These are phyloP conservation scores for Lepidurus arcticus DNA, from an alignment of 1,140 invertebrate species.

Conservation along the genomic window DNA sequence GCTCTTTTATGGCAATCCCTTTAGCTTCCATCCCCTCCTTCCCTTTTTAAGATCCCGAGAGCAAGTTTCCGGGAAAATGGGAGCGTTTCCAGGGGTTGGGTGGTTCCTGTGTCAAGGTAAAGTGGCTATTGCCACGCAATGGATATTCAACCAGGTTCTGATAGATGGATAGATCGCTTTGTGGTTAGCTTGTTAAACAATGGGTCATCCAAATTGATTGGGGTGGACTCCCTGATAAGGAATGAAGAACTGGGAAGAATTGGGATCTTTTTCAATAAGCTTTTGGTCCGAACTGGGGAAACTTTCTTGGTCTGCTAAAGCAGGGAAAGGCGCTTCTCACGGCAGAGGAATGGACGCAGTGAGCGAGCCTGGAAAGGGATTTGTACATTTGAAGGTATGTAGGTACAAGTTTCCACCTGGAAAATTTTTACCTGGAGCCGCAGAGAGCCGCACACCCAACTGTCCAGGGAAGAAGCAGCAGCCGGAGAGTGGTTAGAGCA, in stretches of 20 bases:
- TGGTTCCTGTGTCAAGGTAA: not conserved
- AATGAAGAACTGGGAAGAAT: not conserved
- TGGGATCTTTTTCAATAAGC: not conserved
- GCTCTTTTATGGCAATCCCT: slow-evolving; percentile 18
- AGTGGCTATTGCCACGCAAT: not conserved
- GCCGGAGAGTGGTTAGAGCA: not conserved
- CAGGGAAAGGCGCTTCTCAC: not conserved
- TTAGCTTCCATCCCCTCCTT: not conserved
- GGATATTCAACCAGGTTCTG: not conserved
- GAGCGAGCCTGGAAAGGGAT: not conserved
- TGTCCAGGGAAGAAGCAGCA: not conserved
- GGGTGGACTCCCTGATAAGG: not conserved
- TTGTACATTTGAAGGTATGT: not conserved
- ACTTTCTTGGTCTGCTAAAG: not conserved
- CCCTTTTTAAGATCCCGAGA: not conserved
- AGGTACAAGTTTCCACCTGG: not conserved
- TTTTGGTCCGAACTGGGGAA: not conserved
- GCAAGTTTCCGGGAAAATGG: not conserved
- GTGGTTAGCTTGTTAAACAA: slow-evolving; percentile 2
- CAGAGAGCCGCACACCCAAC: not conserved
- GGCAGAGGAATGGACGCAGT: not conserved
- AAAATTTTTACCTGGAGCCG: slow-evolving; percentile 1
- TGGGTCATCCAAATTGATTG: slow-evolving; percentile 1
- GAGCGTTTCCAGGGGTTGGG: not conserved
- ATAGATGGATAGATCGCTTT: not conserved